Conservation (phyloP, 2,113 vertebrate species). For the Nestor notabilis region DNA sequence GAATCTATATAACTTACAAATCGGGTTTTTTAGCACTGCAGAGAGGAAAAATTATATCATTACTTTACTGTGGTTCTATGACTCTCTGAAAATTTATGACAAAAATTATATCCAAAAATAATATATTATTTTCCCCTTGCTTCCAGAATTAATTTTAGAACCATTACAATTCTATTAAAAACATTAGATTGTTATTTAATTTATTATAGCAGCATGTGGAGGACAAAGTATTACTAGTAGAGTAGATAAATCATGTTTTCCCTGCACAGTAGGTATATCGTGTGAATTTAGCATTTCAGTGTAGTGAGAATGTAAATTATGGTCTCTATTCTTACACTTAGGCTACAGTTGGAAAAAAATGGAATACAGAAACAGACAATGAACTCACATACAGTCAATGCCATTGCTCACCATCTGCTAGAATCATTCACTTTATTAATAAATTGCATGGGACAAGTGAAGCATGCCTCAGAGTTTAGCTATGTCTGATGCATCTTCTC, state of each 20-base stretch:
- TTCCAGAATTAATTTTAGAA: not conserved
- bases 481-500: not conserved
- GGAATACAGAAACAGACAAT: not conserved
- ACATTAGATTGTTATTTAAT: not conserved
- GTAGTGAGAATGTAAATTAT: not conserved
- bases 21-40: slow-evolving; percentile 91
- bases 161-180: not conserved
- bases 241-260: not conserved
- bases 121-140: not conserved
- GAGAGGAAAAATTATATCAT: not conserved
- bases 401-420: not conserved
- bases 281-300: not conserved
- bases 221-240: not conserved
- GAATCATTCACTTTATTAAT: not conserved
- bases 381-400: not conserved
- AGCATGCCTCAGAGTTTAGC: not conserved
- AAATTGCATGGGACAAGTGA: not conserved
- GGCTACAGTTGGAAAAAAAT: not conserved
- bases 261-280: not conserved
- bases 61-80: not conserved
- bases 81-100: not conserved
- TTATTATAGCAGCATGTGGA: not conserved
- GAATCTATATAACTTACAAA: slow-evolving; percentile 94
- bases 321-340: not conserved
- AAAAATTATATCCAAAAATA: not conserved